phyloP scores from a whole-genome alignment of 2,113 vertebrate species.

The Seriola aureovittata region DNA sequence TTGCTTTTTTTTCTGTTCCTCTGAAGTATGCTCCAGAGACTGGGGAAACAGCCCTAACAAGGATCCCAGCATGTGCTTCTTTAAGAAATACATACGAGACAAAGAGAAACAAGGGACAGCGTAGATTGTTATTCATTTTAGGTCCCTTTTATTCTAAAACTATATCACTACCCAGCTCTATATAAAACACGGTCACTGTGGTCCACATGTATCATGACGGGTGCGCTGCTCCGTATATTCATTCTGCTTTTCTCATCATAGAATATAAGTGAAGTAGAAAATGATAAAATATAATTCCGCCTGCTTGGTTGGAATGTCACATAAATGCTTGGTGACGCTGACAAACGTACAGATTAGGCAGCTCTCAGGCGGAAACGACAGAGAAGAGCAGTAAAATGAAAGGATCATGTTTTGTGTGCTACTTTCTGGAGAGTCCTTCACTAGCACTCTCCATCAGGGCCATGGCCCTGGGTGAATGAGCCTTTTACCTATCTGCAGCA shows the following conservation, averaged over 20 bases:
- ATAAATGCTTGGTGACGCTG: constrained; percentile 12
- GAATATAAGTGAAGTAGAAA: constrained; percentile 11
- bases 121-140: constrained; percentile 47
- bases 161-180: constrained; percentile 24
- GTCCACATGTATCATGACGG: constrained; percentile 16
- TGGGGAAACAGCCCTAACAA: constrained; percentile 52
- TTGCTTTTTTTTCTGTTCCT: constrained; percentile 54
- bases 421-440: constrained; percentile 67
- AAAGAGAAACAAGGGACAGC: constrained; percentile 36
- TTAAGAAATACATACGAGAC: constrained; percentile 54
- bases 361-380: constrained; percentile 25
- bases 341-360: constrained; percentile 11
- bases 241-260: constrained; percentile 11
- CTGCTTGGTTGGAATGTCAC: not conserved
- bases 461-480: constrained; percentile 83
- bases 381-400: not conserved
- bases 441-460: constrained; percentile 80
- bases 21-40: constrained; percentile 68
- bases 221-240: not conserved
- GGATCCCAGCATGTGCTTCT: constrained; percentile 49
- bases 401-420: constrained; percentile 42
- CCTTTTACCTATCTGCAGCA: constrained; percentile 85
- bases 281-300: constrained; percentile 22
- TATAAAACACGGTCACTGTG: constrained; percentile 27
- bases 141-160: constrained; percentile 36